Conservation (phyloP, 1,140 invertebrate genomes). For the Drosophila sp. region DNA sequence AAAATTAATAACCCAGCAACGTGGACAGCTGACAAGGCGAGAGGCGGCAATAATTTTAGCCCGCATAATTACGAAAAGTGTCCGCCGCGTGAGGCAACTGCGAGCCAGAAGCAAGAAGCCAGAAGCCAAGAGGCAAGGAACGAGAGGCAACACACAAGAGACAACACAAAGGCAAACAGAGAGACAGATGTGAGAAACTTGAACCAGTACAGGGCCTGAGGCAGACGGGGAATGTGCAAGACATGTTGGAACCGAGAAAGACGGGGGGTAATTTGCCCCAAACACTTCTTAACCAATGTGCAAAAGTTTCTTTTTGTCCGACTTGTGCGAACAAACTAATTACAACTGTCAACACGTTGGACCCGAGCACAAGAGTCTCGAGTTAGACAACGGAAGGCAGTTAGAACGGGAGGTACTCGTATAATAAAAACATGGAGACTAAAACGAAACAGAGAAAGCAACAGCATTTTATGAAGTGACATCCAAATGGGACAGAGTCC, state of each 20-base stretch:
- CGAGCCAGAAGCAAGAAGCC: slow-evolving; percentile 10
- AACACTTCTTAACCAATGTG: slow-evolving; percentile 44
- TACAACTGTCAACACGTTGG: slow-evolving; percentile 81
- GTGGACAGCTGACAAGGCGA: slow-evolving; percentile 60
- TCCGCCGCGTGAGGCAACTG: neutral
- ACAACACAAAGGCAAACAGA: slow-evolving; percentile 32
- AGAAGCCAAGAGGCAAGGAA: slow-evolving; percentile 13
- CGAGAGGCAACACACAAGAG: slow-evolving; percentile 18
- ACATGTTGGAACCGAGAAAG: neutral
- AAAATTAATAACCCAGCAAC: slow-evolving; percentile 77
- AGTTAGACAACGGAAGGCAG: neutral
- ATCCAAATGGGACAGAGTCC: slow-evolving; percentile 26
- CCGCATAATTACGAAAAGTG: slow-evolving; percentile 71
- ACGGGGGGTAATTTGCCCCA: neutral
- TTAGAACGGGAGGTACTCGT: slow-evolving; percentile 16
- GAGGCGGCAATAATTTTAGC: slow-evolving; percentile 74
- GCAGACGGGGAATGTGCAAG: neutral
- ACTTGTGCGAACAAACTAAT: slow-evolving; percentile 83
- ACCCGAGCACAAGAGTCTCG: slow-evolving; percentile 1
- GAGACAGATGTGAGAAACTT: slow-evolving; percentile 49
- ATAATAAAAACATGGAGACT: slow-evolving; percentile 55
- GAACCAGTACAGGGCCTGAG: slow-evolving; percentile 8
- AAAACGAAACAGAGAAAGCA: slow-evolving; percentile 20
- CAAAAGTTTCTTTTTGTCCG: slow-evolving; percentile 77
- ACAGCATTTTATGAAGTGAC: slow-evolving; percentile 45